phyloP scores from a whole-genome alignment of 1,140 invertebrate genomes.

The Pteromalus puparum region DNA sequence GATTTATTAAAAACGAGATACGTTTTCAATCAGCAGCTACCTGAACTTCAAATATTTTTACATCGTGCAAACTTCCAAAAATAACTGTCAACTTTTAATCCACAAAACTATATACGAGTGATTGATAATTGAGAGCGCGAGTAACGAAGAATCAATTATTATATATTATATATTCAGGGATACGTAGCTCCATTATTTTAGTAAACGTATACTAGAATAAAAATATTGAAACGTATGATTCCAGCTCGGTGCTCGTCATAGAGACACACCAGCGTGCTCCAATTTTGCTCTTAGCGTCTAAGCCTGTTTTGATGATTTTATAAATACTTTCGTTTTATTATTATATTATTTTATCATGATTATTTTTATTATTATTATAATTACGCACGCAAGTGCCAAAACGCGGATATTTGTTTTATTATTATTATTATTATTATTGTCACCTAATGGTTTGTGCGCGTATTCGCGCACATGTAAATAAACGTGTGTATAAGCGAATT shows the following conservation, averaged over 20 bases:
- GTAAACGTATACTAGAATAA: not conserved
- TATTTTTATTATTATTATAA: constrained; percentile 9
- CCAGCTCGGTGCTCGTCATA: constrained; percentile 22
- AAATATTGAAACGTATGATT: constrained; percentile 27
- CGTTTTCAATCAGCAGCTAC: not conserved
- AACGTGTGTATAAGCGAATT: constrained; percentile 52
- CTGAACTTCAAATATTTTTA: not conserved
- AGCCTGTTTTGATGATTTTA: constrained; percentile 4
- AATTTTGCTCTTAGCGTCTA: constrained; percentile 22
- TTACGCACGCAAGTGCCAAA: constrained; percentile 14
- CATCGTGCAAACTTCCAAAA: not conserved
- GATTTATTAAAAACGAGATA: constrained; percentile 27
- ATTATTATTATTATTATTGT: constrained; percentile 37
- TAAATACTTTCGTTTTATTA: not conserved
- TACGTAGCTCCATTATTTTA: constrained; percentile 40
- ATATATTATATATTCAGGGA: constrained; percentile 20
- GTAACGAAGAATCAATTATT: constrained; percentile 44
- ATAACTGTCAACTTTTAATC: not conserved
- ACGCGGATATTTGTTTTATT: constrained; percentile 36
- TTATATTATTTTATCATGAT: not conserved
- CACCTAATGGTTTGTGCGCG: constrained; percentile 32
- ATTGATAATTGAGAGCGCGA: constrained; percentile 24
- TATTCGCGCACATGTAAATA: constrained; percentile 43
- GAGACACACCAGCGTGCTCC: not conserved
- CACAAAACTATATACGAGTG: not conserved